Evolutionary conservation across 2,888 invertebrate species (phyloP).

Genomic region (Linnaemya tessellans): DNA sequence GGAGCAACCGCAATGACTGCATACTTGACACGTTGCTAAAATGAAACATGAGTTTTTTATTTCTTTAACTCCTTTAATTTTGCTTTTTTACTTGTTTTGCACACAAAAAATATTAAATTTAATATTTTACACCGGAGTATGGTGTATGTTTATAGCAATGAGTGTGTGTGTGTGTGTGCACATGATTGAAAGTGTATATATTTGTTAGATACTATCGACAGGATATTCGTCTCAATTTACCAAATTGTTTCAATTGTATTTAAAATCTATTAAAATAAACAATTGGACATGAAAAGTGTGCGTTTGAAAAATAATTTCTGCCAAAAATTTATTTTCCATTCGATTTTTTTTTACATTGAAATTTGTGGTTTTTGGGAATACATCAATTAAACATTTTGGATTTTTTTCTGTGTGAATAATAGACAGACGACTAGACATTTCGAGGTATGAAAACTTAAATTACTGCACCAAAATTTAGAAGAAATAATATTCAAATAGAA

Average conservation of each 20-base stretch:
- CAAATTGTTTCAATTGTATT: conserved; percentile 20
- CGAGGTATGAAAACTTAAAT: no score
- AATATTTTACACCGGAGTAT: conserved; percentile 1
- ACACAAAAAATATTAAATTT: conserved; percentile 45
- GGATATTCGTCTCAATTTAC: conserved; percentile 71
- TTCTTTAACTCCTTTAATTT: conserved; percentile 37
- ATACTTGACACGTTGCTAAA: conserved; percentile 69
- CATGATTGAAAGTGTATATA: neutral
- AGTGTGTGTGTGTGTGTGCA: neutral
- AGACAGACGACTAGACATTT: no score
- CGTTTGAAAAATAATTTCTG: neutral
- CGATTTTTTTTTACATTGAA: no score
- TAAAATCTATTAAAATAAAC: neutral
- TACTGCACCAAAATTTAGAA: no score
- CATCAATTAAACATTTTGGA: no score
- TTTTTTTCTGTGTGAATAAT: no score
- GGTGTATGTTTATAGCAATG: conserved; percentile 9
- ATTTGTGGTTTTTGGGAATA: no score
- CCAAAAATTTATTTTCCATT: no score
- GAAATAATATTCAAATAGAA: no score
- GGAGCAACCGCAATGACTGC: conserved; percentile 56
- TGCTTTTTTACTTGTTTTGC: conserved; percentile 24
- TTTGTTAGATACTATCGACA: conserved; percentile 66
- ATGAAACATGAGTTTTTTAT: conserved; percentile 46
- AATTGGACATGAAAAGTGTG: neutral